Evolutionary conservation across 1,140 invertebrate species (phyloP).

Genomic region (Lysiphlebus fabarum): DNA sequence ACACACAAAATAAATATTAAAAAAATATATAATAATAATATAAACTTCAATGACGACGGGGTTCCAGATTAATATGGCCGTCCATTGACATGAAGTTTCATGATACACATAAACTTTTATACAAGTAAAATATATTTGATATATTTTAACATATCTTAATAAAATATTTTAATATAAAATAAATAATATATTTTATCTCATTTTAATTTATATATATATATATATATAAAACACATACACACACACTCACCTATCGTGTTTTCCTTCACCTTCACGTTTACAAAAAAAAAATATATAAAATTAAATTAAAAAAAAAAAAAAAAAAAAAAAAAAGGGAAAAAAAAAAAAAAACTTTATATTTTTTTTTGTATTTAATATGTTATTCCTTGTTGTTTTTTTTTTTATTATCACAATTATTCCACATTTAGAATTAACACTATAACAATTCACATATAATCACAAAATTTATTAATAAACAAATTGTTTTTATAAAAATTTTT

Average conservation of each 20-base stretch:
- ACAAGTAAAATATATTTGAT: conserved; percentile 8
- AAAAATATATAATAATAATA: too few relatives aligned
- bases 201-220: too few relatives aligned
- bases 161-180: not conserved
- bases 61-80: conserved; percentile 49
- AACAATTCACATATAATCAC: not conserved
- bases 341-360: not conserved
- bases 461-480: not conserved
- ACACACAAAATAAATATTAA: too few relatives aligned
- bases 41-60: conserved; percentile 33
- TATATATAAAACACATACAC: too few relatives aligned
- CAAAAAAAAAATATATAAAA: conserved; percentile 4
- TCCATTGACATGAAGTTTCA: conserved; percentile 41
- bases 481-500: conserved; percentile 23
- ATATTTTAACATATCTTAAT: not conserved
- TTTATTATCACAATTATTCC: not conserved
- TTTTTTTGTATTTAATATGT: too few relatives aligned
- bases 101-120: conserved; percentile 20
- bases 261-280: conserved; percentile 22
- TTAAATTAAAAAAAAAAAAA: not conserved
- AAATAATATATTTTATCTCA: not conserved
- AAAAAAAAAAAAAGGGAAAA: not conserved
- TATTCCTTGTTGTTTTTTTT: not conserved
- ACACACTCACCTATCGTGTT: conserved; percentile 21
- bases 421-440: not conserved